These are phyloP conservation scores for Eupithecia subumbrata DNA, from an alignment of 2,888 invertebrate genomes.

Conservation along the genomic window DNA sequence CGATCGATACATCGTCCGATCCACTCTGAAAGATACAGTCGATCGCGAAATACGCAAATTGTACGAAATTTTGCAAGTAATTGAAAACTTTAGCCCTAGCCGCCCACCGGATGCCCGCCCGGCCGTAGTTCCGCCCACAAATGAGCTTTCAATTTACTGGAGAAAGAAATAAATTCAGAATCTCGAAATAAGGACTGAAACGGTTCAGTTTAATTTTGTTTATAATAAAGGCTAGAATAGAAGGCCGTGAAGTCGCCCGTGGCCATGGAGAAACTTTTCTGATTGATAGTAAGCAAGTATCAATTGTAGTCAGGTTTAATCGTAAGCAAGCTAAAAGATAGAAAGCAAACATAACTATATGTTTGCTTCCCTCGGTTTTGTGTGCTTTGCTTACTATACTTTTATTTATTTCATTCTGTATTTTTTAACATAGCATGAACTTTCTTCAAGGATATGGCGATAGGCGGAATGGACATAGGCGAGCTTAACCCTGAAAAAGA, in stretches of 20 bases:
- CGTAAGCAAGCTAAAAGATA: too few relatives aligned
- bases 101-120: background rate
- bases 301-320: too few relatives aligned
- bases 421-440: too few relatives aligned
- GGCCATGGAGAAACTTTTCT: too few relatives aligned
- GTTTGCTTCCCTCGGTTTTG: background rate
- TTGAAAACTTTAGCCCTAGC: background rate
- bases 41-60: background rate
- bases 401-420: background rate
- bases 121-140: background rate
- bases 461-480: too few relatives aligned
- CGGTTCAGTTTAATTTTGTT: too few relatives aligned
- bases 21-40: slow-evolving; percentile 24
- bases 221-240: too few relatives aligned
- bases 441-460: too few relatives aligned
- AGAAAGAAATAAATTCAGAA: background rate
- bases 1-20: slow-evolving; percentile 24
- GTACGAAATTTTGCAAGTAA: background rate
- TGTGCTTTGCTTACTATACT: background rate
- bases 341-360: too few relatives aligned
- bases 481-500: too few relatives aligned
- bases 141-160: background rate
- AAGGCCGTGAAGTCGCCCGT: too few relatives aligned
- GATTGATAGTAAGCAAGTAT: too few relatives aligned
- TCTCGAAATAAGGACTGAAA: background rate